Evolutionary conservation across 2,888 invertebrate genomes (phyloP).

Genomic region (Blera fallax): DNA sequence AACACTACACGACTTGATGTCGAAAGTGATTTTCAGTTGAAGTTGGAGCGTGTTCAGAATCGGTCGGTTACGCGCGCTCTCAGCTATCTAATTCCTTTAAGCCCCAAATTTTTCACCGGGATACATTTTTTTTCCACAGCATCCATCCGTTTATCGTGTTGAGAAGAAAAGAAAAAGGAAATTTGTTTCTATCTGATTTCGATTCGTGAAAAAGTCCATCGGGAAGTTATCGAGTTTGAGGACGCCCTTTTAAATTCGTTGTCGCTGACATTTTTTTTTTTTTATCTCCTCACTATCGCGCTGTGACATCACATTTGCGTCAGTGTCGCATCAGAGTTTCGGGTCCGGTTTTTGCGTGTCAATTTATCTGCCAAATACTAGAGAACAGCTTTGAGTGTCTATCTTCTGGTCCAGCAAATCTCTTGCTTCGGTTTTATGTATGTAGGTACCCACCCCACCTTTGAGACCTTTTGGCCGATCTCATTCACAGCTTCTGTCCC

Average conservation of each 20-base stretch:
- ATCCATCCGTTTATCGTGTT: conserved; percentile 16
- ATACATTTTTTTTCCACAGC: conserved; percentile 50
- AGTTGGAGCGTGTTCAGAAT: conserved; percentile 76
- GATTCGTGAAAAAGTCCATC: background rate
- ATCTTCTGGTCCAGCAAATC: conserved; percentile 16
- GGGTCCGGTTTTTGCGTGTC: conserved; percentile 35
- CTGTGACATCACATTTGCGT: conserved; percentile 46
- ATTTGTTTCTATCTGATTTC: background rate
- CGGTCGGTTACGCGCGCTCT: conserved; percentile 75
- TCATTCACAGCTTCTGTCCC: background rate
- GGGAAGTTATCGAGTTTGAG: background rate
- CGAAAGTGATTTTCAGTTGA: conserved; percentile 75
- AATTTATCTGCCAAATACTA: conserved; percentile 19
- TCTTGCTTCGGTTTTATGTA: conserved; percentile 16
- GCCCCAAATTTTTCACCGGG: conserved; percentile 42
- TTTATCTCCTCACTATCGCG: conserved; percentile 2
- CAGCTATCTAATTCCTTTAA: conserved; percentile 49
- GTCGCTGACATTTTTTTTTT: conserved; percentile 6
- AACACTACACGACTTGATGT: conserved; percentile 54
- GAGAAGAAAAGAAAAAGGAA: background rate
- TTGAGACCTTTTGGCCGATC: conserved; percentile 9
- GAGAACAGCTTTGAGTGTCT: conserved; percentile 3
- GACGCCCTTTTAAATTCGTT: conserved; percentile 11
- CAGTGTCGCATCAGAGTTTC: conserved; percentile 16
- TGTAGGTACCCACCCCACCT: conserved; percentile 38